Base-by-base conservation (phyloP, 2,888 invertebrate species). In the Callinectes sapidus region DNA sequence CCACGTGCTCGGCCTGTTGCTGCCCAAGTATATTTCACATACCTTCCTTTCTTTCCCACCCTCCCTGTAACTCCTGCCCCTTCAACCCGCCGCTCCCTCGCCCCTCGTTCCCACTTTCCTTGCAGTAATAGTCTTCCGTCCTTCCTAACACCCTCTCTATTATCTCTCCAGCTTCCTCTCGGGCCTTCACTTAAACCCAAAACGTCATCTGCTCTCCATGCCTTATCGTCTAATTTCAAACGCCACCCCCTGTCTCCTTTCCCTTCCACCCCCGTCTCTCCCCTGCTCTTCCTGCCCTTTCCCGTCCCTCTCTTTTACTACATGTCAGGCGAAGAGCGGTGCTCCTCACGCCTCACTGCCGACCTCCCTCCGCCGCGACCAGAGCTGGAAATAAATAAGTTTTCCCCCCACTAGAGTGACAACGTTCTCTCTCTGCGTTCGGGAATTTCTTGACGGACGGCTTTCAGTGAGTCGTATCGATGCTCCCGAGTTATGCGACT, bases 271-370 rank as follows among this genome's bases (percentile, higher is more conserved):
- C 81, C 35, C 48, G 48, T 48, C 48, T 5, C 61, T 16, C 23
- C 35, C 32, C n/a, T 35, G 13, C 35, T 81, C 81, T 35, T 35
- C 81, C 81, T 35, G 81, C 81, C 81, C 81, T 81, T 81, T 81
- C 16, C 35, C 81, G 35, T 35, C 35, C 35, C 81, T 81, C 81
- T 35, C 81, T 81, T 81, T 81, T 35, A 81, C 81, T 35, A 32
- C 48, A 87, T 14, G 87, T n/a, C 48, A 87, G 87, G 48, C 87
- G 86, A 48, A 54, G 87, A 54, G 87, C n/a, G 87, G 87, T n/a
- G 42, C 23, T 48, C 87, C 87, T 54, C n/a, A 54, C 48, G 87
- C 54, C 48, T 54, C 87, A 28, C 87, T 87, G 48, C 42, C 42
- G 81, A 81, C 35, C 81, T 81, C 35, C 81, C 81, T 35, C 14